Base-by-base conservation (phyloP, 2,888 invertebrate species). In the Enoplolaimus lenunculus region DNA sequence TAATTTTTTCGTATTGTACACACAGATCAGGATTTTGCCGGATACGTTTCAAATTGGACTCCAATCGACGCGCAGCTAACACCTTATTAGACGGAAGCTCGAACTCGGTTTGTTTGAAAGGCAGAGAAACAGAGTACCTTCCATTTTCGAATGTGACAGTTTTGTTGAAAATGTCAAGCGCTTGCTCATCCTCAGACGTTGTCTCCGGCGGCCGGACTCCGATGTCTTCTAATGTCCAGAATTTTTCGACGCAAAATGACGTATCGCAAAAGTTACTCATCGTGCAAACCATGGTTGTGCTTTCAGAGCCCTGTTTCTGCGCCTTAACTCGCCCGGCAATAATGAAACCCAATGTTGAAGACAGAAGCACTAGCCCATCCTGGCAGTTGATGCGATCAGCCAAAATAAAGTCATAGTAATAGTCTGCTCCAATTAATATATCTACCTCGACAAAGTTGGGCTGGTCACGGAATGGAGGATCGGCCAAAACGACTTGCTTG, bases 1-100 rank as follows among this genome's bases (percentile, higher is more conserved):
- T 68, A 57, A 71, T 60, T 21, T 62, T 30, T 28, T 70, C 31
- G 30, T 73, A 73, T 30, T 70, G 64, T 21, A 21, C 3, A 16
- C 72, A 69, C 13, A 62, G 26, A 2, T 33, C 65, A 2, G 72
- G 69, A 16, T 68, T 26, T 2, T 3, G n/a, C 28, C 28, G 3
- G 3, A 68, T 59, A 2, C 59, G 59, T 68, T 30, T 59, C 2
- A 60, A 3, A 3, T n/a, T 2, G 2, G 68, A 68, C 31, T 60
- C 13, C 31, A 60, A 68, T n/a, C 68, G 68, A n/a, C 35, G 45
- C 2, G 57, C 21, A 34, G 62, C 59, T 21, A 45, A 21, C 45
- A 7, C 45, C 21, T 45, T 45, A 21, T 45, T 45, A 21, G 7
- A 7, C 7, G 45, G 45, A 7, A 45, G 21, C 7, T 45, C 21